These are phyloP conservation scores for Drosophila aldrichi DNA, from an alignment of 2,888 invertebrate genomes.

Conservation along the genomic window DNA sequence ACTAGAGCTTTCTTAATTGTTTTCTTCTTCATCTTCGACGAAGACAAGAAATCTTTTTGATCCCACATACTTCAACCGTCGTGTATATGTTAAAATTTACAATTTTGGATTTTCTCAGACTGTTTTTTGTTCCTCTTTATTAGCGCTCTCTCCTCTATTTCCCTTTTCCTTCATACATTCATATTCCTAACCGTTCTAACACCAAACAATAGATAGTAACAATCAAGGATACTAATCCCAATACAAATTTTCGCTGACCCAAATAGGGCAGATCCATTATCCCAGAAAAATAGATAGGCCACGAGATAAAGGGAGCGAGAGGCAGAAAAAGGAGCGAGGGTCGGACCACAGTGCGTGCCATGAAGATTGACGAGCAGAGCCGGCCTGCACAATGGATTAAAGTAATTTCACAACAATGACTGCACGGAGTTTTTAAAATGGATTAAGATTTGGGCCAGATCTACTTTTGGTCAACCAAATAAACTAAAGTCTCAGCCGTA, in stretches of 20 bases:
- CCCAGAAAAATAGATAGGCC: neutral
- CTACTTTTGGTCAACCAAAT: slow-evolving; percentile 17
- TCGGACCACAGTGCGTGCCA: slow-evolving; percentile 5
- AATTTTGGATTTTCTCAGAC: no score
- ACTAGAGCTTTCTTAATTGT: no score
- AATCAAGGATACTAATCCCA: neutral
- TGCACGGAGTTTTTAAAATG: slow-evolving; percentile 52
- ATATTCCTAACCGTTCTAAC: neutral
- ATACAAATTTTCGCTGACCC: neutral
- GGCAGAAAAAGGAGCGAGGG: neutral
- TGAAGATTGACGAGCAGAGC: slow-evolving; percentile 37
- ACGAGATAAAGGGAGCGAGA: neutral
- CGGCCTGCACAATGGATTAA: slow-evolving; percentile 41
- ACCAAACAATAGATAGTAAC: neutral
- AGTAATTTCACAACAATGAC: slow-evolving; percentile 56
- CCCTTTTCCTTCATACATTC: neutral
- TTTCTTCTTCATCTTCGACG: no score
- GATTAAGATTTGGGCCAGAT: slow-evolving; percentile 51
- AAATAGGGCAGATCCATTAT: slow-evolving; percentile 6
- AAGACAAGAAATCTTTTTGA: neutral
- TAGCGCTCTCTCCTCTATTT: neutral
- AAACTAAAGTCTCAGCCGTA: slow-evolving; percentile 24
- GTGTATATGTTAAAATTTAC: no score
- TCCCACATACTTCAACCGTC: neutral
- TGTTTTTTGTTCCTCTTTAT: neutral